Percentiles rank a stretch among this genome's conserved stretches.
phyloP scores from a whole-genome alignment of 2,113 vertebrate genomes.

The mouse (Mus musculus) region GRCm39 chr12:55452001-55452500 shows the following conservation, averaged over 20 bases:
- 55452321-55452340: not conserved
- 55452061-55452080: not conserved
- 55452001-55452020: not conserved
- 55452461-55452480: not conserved
- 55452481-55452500: not conserved
- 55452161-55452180: not conserved
- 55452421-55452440: not conserved
- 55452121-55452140: not conserved
- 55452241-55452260: not conserved
- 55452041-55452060: not conserved
- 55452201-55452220: not conserved
- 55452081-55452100: not conserved
- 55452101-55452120: not conserved
- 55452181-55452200: not conserved
- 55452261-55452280: not conserved
- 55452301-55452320: not conserved
- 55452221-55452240: not conserved
- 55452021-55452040: not conserved
- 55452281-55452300: not conserved
- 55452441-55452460: not conserved
- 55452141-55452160: not conserved
- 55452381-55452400: slow-evolving; percentile 2
- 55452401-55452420: not conserved
- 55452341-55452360: not conserved
- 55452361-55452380: not conserved